Percentiles rank a stretch among this genome's conserved stretches.
Conservation (phyloP, 2,113 vertebrate species). For the Oxyura jamaicensis region DNA sequence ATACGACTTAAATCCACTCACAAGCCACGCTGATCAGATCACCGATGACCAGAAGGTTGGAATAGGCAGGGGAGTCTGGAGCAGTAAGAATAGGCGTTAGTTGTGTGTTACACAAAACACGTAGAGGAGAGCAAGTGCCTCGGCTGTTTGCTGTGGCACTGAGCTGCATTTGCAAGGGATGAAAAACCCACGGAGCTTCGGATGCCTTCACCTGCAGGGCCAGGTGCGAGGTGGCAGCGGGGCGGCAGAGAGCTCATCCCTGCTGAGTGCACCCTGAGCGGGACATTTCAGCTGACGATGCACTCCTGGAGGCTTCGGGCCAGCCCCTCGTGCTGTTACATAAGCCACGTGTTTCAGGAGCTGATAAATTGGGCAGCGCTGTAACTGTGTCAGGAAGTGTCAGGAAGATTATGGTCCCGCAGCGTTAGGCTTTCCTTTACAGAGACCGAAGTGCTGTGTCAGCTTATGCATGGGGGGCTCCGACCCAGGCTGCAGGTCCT, state of each 20-base stretch:
- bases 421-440: slow-evolving; percentile 22
- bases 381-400: slow-evolving; percentile 27
- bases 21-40: neutral
- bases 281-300: neutral
- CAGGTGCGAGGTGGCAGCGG: neutral
- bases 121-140: neutral
- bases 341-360: neutral
- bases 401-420: slow-evolving; percentile 8
- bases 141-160: neutral
- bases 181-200: neutral
- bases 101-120: neutral
- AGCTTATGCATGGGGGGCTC: neutral
- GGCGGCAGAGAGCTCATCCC: neutral
- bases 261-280: neutral
- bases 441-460: neutral
- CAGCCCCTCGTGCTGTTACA: neutral
- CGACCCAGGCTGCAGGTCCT: neutral
- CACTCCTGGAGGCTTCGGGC: neutral
- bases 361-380: slow-evolving; percentile 20
- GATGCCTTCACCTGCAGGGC: neutral
- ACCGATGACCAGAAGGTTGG: neutral
- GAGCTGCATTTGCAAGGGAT: neutral
- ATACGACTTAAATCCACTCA: neutral
- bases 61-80: neutral
- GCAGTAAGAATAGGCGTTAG: neutral